Conservation (phyloP, 2,113 vertebrate genomes). For the Charadrius vociferus region DNA sequence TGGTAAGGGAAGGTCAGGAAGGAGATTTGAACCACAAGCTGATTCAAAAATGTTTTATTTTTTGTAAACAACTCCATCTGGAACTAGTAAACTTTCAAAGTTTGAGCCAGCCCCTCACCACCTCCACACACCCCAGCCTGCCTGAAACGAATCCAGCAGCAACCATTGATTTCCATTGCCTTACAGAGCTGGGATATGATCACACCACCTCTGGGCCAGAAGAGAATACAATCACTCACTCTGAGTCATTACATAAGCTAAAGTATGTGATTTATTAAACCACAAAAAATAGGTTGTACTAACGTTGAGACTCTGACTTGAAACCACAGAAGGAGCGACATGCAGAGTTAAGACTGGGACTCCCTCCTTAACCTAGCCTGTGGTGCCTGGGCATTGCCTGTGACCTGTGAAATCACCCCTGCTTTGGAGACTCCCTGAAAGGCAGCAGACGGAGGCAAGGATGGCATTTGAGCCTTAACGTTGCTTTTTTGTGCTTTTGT, state of each 20-base stretch:
- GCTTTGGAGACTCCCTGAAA: constrained; percentile 14
- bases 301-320: constrained; percentile 60
- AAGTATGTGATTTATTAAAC: constrained; percentile 73
- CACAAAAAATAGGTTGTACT: constrained; percentile 70
- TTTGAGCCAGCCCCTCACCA: constrained; percentile 31
- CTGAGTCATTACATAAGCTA: constrained; percentile 76
- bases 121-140: constrained; percentile 42
- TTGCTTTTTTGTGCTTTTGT: constrained; percentile 15
- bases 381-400: background rate
- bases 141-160: constrained; percentile 62
- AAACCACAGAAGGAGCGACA: constrained; percentile 55
- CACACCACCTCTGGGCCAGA: constrained; percentile 64
- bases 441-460: background rate
- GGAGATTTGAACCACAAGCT: constrained; percentile 37
- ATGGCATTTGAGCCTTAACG: background rate
- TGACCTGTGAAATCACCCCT: constrained; percentile 27
- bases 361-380: constrained; percentile 43
- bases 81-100: constrained; percentile 60
- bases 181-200: constrained; percentile 56
- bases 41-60: constrained; percentile 70
- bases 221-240: constrained; percentile 71
- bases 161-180: constrained; percentile 65
- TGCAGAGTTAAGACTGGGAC: constrained; percentile 26
- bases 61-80: constrained; percentile 75
- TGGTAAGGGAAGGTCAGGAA: constrained; percentile 44